Base-by-base conservation (phyloP, 2,888 invertebrate species). In the Lucinisca nassula region DNA sequence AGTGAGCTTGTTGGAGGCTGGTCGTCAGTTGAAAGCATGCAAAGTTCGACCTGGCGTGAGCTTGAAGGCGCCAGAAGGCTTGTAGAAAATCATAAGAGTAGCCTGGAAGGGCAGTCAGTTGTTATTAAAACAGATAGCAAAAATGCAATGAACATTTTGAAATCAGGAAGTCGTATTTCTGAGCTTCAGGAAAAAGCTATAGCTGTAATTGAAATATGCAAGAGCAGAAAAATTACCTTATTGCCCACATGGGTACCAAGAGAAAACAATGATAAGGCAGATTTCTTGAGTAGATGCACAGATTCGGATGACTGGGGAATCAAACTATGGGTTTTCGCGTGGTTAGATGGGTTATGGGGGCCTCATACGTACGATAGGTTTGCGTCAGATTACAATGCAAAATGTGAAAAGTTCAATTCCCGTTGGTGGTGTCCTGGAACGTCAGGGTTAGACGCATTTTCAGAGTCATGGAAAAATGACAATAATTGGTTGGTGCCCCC, bases 231-330 rank as follows among this genome's bases (percentile, higher is more conserved):
- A 17, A 75, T 89, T 35, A 14, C n/a, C 14, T 35, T 91, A 3
- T 61, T 77, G 21, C 77, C 81, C 32, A 74, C 76, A 49, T 89
- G 88, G 91, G 58, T 92, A 32, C 81, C 87, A 21, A 78, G 89
- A 38, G 37, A 45, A 30, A 21, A 61, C n/a, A 88, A 92, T 70
- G 14, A n/a, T 30, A 37, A 58, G 21, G 90, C 89, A 12, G 91
- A 91, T 82, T 75, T 32, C 75, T 49, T 89, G 0, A 90, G 83
- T 72, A 80, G 78, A 35, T 79, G 89, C 27, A 55, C 79, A 32
- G 90, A 90, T 81, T 80, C 70, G 45, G 89, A 90, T 73, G 90
- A 89, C 76, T 92, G 90, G 90, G 82, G 79, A 2, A 72, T 90
- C n/a, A 24, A 74, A 45, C 73, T 83, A 3, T 32, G 32, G 78